phyloP scores from a whole-genome alignment of 2,113 vertebrate species.

The Podarcis raffonei region DNA sequence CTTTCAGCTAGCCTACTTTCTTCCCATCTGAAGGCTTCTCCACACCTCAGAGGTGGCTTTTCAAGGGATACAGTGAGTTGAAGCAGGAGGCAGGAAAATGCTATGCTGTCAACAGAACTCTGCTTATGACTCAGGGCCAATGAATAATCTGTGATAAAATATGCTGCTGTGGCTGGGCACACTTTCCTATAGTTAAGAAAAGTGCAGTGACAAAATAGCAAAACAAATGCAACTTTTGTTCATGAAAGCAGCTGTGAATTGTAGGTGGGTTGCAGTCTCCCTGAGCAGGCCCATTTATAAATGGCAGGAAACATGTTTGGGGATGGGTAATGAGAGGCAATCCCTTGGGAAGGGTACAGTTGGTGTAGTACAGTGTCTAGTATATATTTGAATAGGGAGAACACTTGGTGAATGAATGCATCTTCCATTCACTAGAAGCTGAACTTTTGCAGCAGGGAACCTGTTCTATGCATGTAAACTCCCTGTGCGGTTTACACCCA shows the following conservation, averaged over 20 bases:
- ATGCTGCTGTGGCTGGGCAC: background rate
- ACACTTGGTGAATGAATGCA: background rate
- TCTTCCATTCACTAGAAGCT: background rate
- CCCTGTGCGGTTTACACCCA: background rate
- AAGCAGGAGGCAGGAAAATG: background rate
- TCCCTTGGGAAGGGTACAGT: background rate
- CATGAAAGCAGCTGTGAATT: background rate
- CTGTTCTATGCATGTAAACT: background rate
- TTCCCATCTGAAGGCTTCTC: background rate
- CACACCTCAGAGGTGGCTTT: background rate
- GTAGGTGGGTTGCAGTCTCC: background rate
- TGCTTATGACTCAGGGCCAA: background rate
- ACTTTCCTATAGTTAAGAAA: background rate
- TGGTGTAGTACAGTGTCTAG: too few relatives aligned
- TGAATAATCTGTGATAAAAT: background rate
- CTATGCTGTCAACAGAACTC: background rate
- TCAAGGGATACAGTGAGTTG: background rate
- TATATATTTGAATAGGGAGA: background rate
- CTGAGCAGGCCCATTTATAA: background rate
- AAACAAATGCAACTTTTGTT: background rate
- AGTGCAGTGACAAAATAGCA: background rate
- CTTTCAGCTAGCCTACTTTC: background rate
- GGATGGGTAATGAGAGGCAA: background rate
- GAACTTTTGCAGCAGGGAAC: background rate
- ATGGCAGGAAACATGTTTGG: background rate